phyloP scores from a whole-genome alignment of 1,140 invertebrate genomes.

The Andrena cerasifolii region DNA sequence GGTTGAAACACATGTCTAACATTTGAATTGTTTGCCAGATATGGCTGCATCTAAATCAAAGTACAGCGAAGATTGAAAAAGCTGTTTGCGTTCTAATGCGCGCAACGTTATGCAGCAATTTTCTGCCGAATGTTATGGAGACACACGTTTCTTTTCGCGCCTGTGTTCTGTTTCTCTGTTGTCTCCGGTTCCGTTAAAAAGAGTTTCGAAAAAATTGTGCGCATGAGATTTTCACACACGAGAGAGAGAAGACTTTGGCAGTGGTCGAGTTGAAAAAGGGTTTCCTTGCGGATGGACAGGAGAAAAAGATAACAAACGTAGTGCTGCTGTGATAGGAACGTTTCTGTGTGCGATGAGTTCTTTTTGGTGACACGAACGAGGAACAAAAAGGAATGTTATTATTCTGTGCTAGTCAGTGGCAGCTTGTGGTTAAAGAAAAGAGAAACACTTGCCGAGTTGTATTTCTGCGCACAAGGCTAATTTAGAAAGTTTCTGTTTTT shows the following conservation, averaged over 20 bases:
- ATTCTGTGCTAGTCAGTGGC: conserved; percentile 22
- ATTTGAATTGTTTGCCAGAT: conserved; percentile 73
- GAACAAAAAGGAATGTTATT: conserved; percentile 26
- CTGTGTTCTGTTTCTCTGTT: conserved; percentile 44
- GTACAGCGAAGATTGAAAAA: conserved; percentile 61
- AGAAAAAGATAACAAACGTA: conserved; percentile 30
- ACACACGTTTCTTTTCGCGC: conserved; percentile 54
- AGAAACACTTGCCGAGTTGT: conserved; percentile 38
- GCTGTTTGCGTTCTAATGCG: conserved; percentile 59
- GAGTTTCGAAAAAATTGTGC: conserved; percentile 49
- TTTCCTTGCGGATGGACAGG: conserved; percentile 20
- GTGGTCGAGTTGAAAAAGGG: background rate
- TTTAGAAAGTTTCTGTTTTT: conserved; percentile 38
- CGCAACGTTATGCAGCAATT: conserved; percentile 59
- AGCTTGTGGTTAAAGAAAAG: conserved; percentile 17
- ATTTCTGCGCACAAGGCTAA: conserved; percentile 41
- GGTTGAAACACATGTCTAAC: conserved; percentile 61
- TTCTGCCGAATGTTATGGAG: conserved; percentile 43
- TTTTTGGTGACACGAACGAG: conserved; percentile 25
- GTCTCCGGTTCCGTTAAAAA: conserved; percentile 48
- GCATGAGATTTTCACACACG: conserved; percentile 49
- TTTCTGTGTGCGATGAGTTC: conserved; percentile 29
- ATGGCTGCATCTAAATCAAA: conserved; percentile 72
- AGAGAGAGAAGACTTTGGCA: conserved; percentile 32
- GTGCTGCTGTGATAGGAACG: conserved; percentile 44